Evolutionary conservation across 2,113 vertebrate species (phyloP), one percentile per base, ranked within the genome.

Genomic region (Psilopsiagon aurifrons): DNA sequence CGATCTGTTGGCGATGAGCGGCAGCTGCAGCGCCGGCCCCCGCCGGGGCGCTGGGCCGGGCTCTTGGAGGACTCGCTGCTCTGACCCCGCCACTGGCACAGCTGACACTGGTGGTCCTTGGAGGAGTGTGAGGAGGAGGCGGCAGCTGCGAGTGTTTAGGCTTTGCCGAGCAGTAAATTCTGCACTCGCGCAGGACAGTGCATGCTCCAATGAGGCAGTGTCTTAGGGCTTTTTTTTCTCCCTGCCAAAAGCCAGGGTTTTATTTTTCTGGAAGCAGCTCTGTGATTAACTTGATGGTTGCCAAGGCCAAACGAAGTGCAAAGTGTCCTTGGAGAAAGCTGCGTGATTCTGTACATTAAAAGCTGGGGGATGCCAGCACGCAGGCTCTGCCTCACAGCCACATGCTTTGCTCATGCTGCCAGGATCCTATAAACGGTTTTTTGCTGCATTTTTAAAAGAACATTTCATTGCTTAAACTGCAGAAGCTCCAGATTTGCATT

Each of bases 291-390:
- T 91, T 87, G 86, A 54, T 39, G 86, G 77, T 25, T 95, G 92
- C 92, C 77, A 95, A 96, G 95, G 96, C 92, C 83, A 95, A 85
- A 77, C 43, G 91, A 67, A 95, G 96, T 96, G 95, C 69, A 54
- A 84, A 79, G 70, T 51, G 91, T 96, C 95, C 96, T 92, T 91
- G 92, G 91, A 94, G 94, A 89, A 62, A 85, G 77, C 81, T 94
- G 66, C 8, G 9, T 81, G 90, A 86, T 88, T 71, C 77, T 91
- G 70, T 92, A 24, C 86, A 8, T 91, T 89, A 46, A 57, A 68
- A 82, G 10, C 28, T 0, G 29, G 57, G 43, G 52, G 52, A 69
- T 83, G 92, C 88, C 92, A 89, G 88, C 77, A 73, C 9, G 3
- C 52, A 63, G 51, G 1, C 66, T 59, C 41, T 3, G 80, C 74